Base-by-base conservation (phyloP, 1,140 invertebrate species). In the Brachionus calyciflorus region DNA sequence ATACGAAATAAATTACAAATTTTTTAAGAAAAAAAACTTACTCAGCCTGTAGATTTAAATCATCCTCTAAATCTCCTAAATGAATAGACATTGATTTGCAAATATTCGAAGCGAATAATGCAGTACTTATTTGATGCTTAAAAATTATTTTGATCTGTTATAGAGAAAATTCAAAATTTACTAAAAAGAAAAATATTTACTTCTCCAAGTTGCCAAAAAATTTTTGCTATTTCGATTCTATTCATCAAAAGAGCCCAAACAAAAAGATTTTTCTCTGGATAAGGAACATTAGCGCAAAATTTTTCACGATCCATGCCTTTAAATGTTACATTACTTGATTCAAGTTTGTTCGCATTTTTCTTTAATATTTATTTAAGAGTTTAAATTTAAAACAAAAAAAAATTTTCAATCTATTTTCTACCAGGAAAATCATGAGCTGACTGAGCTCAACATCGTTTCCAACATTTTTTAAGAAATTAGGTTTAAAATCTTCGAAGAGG, bases 241-340 rank as follows among this genome's bases (percentile, higher is more conserved):
- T 84, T 84, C 44, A 84, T 78, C n/a, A 85, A 77, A 6, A 84
- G 63, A 6, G 82, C 82, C 82, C 83, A 84, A 0, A 84, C 49
- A 78, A 85, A 83, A 51, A 85, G 78, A 33, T 85, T 81, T 41
- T 78, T 78, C 33, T 82, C 80, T 49, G 83, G 82, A 69, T 78
- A 48, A 19, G 78, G 78, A 79, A 83, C 68, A 51, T 73, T 46
- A 3, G n/a, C 21, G 21, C 9, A 41, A 44, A 65, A 65, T 73
- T 51, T 73, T 17, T 55, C 46, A 19, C n/a, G 9, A 14, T 73
- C 28, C 10, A 73, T 30, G n/a, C 40, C 44, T 12, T 55, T 55
- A 6, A 21, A 73, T 6, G 21, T 17, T 0, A 73, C 69, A 73
- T 73, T 24, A 9, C 69, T 73, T 55, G 69, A n/a, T 7, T 30